Evolutionary conservation across 1,140 invertebrate species (phyloP), one percentile per base, ranked within the genome.

Genomic region (Teleogryllus occipitalis): DNA sequence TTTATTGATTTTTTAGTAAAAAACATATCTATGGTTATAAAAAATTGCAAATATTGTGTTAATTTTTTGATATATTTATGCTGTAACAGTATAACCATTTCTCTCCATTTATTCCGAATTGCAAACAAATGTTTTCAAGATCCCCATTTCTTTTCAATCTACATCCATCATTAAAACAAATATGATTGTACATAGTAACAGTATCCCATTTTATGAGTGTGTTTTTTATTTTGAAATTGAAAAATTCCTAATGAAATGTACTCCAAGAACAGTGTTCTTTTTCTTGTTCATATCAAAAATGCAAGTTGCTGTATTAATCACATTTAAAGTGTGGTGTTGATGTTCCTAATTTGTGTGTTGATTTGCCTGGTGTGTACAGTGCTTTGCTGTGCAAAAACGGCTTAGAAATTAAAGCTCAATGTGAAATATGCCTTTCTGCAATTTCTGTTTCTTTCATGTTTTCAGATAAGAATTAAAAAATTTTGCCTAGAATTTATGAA

Each of bases 331-430:
- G 54, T 65, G 54, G 54, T 65, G 54, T 65, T 65, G 54, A 65
- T 65, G 54, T 65, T 65, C 54, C 54, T 65, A 65, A 65, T 65
- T 65, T 65, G 54, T 65, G 54, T 65, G 54, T 65, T 65, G 54
- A 65, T 65, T 65, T 65, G 54, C 54, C 54, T 3, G 54, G 10
- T 65, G 18, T 65, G 18, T 14, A 65, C 54, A 65, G 54, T 65
- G 18, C 18, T 65, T 65, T 65, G 10, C 54, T 65, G 54, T 65
- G 18, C 54, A 65, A 18, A 65, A 10, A 14, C 18, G 54, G 18
- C 54, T 65, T 65, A 14, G 54, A 18, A 18, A 65, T 65, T 65
- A 65, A 10, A 65, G 54, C 54, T 65, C 54, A 65, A 65, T 65
- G 54, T 65, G 18, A 10, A 65, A 65, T 10, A 65, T 14, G 54